These are phyloP conservation scores for Psilopsiagon aurifrons DNA, from an alignment of 2,113 vertebrate species.

Conservation along the genomic window DNA sequence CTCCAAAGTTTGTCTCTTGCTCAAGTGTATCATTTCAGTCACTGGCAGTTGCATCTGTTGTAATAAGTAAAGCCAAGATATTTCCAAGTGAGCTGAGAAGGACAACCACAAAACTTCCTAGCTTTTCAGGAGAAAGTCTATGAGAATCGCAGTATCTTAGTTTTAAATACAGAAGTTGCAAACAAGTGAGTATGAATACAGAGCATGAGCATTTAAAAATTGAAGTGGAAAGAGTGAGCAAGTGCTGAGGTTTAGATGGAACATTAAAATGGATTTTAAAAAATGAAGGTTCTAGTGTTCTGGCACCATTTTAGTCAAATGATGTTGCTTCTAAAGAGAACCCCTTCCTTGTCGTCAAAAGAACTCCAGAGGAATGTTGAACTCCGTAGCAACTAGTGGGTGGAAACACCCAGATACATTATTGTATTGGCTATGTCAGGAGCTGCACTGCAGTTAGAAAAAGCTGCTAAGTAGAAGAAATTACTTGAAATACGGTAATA, in stretches of 20 bases:
- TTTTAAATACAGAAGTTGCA: neutral
- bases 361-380: neutral
- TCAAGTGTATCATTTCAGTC: neutral
- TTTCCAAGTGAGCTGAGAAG: neutral
- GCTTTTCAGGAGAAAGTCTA: neutral
- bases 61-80: neutral
- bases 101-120: neutral
- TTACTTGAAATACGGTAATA: neutral
- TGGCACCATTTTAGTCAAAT: neutral
- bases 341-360: neutral
- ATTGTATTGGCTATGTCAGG: neutral
- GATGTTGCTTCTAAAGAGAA: neutral
- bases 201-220: neutral
- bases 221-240: neutral
- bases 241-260: neutral
- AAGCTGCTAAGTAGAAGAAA: neutral
- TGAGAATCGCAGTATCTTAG: neutral
- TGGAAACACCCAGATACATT: neutral
- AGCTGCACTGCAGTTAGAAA: neutral
- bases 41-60: neutral
- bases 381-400: neutral
- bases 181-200: neutral
- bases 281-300: neutral
- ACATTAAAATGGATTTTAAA: neutral
- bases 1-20: neutral